A percentile compares a stretch with the other conserved stretches of the same genome.
These are phyloP conservation scores for Chrosomus eos DNA, from an alignment of 2,797 vertebrate species.

Conservation along the genomic window DNA sequence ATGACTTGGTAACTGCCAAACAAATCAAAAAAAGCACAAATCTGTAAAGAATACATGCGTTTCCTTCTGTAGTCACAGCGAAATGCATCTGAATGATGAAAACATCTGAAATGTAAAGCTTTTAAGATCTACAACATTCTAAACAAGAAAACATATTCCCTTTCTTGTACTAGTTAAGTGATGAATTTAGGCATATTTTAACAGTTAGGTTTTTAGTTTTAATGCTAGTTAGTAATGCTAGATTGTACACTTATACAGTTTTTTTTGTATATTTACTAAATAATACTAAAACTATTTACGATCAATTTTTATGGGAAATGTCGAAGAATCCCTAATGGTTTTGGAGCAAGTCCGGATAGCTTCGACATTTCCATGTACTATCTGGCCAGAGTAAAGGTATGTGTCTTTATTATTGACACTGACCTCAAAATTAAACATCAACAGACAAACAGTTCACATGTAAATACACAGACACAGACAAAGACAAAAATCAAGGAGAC, in stretches of 20 bases:
- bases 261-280: too few relatives aligned
- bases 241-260: too few relatives aligned
- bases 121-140: neutral
- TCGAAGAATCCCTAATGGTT: neutral
- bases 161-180: neutral
- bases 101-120: neutral
- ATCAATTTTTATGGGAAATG: neutral
- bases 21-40: neutral
- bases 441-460: neutral
- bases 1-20: constrained; percentile 96
- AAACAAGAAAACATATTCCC: neutral
- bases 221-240: neutral
- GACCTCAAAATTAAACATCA: neutral
- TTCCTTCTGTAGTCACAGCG: neutral
- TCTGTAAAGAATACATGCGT: neutral
- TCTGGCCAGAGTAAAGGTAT: neutral
- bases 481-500: neutral
- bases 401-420: neutral
- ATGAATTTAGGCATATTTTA: neutral
- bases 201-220: neutral
- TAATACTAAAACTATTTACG: too few relatives aligned
- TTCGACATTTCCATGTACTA: neutral
- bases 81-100: neutral
- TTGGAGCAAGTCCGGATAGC: neutral
- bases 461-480: neutral